Conservation (phyloP, 2,888 invertebrate species). For the Pemphredon lugubris region DNA sequence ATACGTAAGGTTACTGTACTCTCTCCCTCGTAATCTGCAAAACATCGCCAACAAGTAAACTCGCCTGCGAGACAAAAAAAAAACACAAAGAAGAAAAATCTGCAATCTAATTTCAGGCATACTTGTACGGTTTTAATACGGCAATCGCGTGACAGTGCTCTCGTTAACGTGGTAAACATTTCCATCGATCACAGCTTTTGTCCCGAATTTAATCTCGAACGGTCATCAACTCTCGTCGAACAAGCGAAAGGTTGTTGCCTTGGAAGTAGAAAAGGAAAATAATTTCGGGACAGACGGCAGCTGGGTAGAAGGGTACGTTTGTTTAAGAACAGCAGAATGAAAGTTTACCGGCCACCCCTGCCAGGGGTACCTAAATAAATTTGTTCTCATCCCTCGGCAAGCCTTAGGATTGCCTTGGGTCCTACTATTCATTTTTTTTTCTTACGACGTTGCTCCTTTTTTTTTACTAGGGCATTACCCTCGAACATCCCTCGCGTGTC, state of each 20-base stretch:
- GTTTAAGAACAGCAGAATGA: conserved; percentile 45
- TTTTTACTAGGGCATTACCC: too few relatives aligned
- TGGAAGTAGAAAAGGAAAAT: background rate
- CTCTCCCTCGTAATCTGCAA: too few relatives aligned
- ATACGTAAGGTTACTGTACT: too few relatives aligned
- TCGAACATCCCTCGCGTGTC: too few relatives aligned
- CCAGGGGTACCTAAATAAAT: conserved; percentile 57
- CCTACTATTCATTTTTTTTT: conserved; percentile 5
- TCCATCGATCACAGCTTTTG: conserved; percentile 28
- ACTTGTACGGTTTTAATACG: too few relatives aligned
- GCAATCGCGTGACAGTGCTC: too few relatives aligned
- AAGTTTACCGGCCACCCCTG: conserved; percentile 33
- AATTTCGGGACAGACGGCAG: conserved; percentile 9
- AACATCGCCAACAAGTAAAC: too few relatives aligned
- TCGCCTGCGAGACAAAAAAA: too few relatives aligned
- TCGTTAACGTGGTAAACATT: too few relatives aligned
- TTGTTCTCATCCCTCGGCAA: conserved; percentile 34
- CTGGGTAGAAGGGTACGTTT: conserved; percentile 24
- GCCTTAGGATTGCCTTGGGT: conserved; percentile 10
- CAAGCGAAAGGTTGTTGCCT: conserved; percentile 3
- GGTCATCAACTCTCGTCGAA: background rate
- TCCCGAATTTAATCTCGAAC: conserved; percentile 36
- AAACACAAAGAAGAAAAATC: too few relatives aligned
- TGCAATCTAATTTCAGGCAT: too few relatives aligned
- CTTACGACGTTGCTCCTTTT: conserved; percentile 1